Conservation (phyloP, 1,140 invertebrate genomes). For the Bombus confusus region DNA sequence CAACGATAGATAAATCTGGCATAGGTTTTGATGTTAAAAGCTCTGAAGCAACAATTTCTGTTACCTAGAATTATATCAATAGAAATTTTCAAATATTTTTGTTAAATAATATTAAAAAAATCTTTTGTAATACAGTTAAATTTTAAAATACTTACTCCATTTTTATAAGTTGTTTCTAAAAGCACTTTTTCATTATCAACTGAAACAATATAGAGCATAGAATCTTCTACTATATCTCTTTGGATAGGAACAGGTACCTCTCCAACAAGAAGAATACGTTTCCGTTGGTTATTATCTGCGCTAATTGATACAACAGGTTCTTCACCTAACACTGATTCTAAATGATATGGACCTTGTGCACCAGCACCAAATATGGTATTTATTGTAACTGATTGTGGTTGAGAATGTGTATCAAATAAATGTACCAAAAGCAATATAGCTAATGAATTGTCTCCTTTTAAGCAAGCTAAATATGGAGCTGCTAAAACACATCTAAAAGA, state of each 20-base stretch:
- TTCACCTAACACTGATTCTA: constrained; percentile 72
- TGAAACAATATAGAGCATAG: constrained; percentile 66
- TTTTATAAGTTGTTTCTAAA: constrained; percentile 75
- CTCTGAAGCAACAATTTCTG: constrained; percentile 74
- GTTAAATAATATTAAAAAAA: constrained; percentile 5
- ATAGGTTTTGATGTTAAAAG: constrained; percentile 65
- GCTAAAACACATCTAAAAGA: constrained; percentile 85
- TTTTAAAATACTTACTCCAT: constrained; percentile 69
- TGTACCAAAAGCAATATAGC: constrained; percentile 75
- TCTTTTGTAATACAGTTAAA: not conserved
- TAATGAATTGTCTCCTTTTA: constrained; percentile 80
- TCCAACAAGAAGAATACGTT: constrained; percentile 68
- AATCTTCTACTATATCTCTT: constrained; percentile 73
- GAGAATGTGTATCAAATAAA: constrained; percentile 73
- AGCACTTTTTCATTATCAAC: constrained; percentile 75
- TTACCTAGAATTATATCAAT: constrained; percentile 65
- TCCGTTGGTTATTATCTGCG: constrained; percentile 69
- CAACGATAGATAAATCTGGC: constrained; percentile 65
- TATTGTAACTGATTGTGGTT: constrained; percentile 73
- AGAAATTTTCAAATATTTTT: constrained; percentile 13
- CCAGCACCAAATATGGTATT: constrained; percentile 79
- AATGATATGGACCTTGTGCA: constrained; percentile 73
- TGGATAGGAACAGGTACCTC: constrained; percentile 59
- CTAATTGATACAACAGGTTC: constrained; percentile 68
- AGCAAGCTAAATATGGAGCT: constrained; percentile 86